Base-by-base conservation (phyloP, 2,888 invertebrate species). In the Lathronympha strigana region DNA sequence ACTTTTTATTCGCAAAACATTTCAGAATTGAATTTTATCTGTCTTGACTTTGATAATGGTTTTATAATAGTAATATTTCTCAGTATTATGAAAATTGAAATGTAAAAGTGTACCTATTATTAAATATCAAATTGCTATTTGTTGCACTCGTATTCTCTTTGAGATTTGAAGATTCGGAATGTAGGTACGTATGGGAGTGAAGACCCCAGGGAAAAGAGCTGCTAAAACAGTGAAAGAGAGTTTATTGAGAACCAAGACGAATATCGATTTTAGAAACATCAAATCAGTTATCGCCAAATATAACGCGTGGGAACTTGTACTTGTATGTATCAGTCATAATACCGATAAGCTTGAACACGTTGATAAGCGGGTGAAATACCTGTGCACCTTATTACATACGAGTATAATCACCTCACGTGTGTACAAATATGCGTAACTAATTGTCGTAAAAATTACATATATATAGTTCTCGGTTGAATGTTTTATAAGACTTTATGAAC, bases 271-370 rank as follows among this genome's bases (percentile, higher is more conserved):
- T 25, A 8, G 2, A 33, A 45, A 43, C 21, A 11, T 47, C 33
- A 47, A 28, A 50, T 49, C 50, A 38, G 49, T 57, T 63, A 49
- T 57, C 50, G 15, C 19, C 19, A 47, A 23, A 36, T 17, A 15
- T 40, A 40, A 17, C 33, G 50, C 63, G 63, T 63, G 63, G 63
- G 57, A 63, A 63, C 43, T 43, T 43, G 40, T 43, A 63, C 43
- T 43, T 43, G 40, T 43, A 40, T 13, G 25, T 58, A 58, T 57
- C 50, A 33, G 40, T 63, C 13, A 58, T 57, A 63, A 51, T 43
- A 51, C 23, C 45, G 63, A 58, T 63, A 63, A 63, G 50, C 36
- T 57, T n/a, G 40, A 43, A 43, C 31, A 50, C 31, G n/a, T 5
- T 17, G 63, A 63, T 63, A 63, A 63, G 50, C 1, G 19, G 23